Evolutionary conservation across 2,113 vertebrate genomes (phyloP), one percentile per base, ranked within the genome.

Genomic region (Conger conger): DNA sequence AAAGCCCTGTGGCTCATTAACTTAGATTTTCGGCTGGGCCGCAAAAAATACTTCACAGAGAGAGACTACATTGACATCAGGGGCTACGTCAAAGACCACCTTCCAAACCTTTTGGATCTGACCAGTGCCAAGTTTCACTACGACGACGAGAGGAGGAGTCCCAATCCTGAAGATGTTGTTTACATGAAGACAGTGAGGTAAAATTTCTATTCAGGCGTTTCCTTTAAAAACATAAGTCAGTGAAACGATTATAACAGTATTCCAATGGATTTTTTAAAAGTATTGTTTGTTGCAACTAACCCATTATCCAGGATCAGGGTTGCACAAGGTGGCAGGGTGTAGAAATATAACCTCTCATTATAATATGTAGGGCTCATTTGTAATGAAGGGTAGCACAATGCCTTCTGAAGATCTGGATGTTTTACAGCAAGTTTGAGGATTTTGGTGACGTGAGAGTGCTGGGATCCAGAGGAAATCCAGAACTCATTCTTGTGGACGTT

Each of bases 1-100:
- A 82, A 82, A 82, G 36, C 36, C 37, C 36, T 82, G 15, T 82
- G 81, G 81, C 53, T 82, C 50, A 6, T 82, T 16, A 82, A 63
- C 16, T 27, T 82, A 57, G 45, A 82, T n/a, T 33, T 82, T 16
- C n/a, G 11, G 0, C 16, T 0, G 8, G 8, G 27, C 18, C 6
- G 4, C 18, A 45, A 30, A 45, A 82, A 23, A 4, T 33, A 18
- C 15, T 36, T 36, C 45, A 79, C 9, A 23, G 16, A 84, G 2
- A 27, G 33, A 20, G n/a, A n/a, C n/a, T n/a, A n/a, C n/a, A n/a
- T n/a, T n/a, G 20, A 63, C 27, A 13, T 84, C 17, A 33, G 27
- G 15, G 35, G 77, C n/a, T 30, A 84, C 36, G n/a, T 54, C 30
- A 79, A n/a, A 7, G 50, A 63, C 63, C 53, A 38, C 73, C 78